Evolutionary conservation across 1,140 invertebrate species (phyloP).

Genomic region (Temnothorax curvispinosus): DNA sequence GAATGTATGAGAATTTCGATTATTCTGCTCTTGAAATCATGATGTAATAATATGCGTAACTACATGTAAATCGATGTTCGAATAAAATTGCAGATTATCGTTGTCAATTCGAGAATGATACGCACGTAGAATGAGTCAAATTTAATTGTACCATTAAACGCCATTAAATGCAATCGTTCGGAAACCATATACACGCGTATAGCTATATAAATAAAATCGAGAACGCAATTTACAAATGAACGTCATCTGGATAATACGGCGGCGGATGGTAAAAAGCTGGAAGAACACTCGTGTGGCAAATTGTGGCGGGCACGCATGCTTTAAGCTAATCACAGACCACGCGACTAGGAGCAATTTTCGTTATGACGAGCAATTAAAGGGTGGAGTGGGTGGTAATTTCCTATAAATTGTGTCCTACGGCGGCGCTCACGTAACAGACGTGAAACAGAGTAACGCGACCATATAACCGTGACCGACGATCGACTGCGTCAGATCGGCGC

Average conservation of each 20-base stretch:
- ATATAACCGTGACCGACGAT: slow-evolving; percentile 48
- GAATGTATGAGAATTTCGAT: background rate
- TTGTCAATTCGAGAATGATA: background rate
- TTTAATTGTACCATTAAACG: background rate
- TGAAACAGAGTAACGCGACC: slow-evolving; percentile 9
- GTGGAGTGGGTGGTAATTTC: slow-evolving; percentile 53
- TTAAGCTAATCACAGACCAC: slow-evolving; percentile 70
- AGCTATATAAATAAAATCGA: slow-evolving; percentile 44
- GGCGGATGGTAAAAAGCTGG: slow-evolving; percentile 43
- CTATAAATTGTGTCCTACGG: slow-evolving; percentile 53
- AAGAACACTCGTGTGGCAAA: slow-evolving; percentile 49
- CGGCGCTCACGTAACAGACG: slow-evolving; percentile 34
- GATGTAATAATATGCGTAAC: background rate
- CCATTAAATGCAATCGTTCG: background rate
- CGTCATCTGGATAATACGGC: slow-evolving; percentile 68
- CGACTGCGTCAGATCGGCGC: slow-evolving; percentile 44
- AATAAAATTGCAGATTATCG: background rate
- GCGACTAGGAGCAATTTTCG: slow-evolving; percentile 68
- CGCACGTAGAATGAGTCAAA: background rate
- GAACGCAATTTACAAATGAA: slow-evolving; percentile 53
- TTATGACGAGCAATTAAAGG: slow-evolving; percentile 66
- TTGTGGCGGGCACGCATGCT: slow-evolving; percentile 68
- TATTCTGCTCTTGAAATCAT: background rate
- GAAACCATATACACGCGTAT: background rate
- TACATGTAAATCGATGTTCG: background rate